Evolutionary conservation across 1,140 invertebrate species (phyloP).

Genomic region (Sitophilus oryzae): DNA sequence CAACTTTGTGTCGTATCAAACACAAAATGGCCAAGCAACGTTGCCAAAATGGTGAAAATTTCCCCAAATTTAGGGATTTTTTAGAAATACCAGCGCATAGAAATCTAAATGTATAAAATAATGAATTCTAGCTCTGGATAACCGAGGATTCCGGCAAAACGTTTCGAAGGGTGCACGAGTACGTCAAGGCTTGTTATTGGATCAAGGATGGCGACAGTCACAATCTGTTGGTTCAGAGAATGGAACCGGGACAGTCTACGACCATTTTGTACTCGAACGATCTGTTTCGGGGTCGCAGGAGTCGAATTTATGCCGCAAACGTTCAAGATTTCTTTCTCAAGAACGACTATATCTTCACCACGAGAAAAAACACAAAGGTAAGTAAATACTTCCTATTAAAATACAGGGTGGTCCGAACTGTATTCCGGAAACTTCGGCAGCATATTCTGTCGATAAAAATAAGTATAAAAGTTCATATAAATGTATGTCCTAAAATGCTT

Average conservation of each 20-base stretch:
- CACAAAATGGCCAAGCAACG: not conserved
- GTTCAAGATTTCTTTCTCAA: conserved; percentile 77
- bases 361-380: conserved; percentile 52
- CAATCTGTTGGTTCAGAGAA: conserved; percentile 64
- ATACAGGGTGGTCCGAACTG: too few species aligned
- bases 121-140: conserved; percentile 68
- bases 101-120: too few species aligned
- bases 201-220: conserved; percentile 43
- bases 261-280: conserved; percentile 53
- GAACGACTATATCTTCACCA: conserved; percentile 81
- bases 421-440: too few species aligned
- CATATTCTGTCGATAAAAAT: too few species aligned
- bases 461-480: too few species aligned
- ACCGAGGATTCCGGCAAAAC: conserved; percentile 67
- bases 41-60: too few species aligned
- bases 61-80: too few species aligned
- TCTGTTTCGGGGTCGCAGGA: conserved; percentile 43
- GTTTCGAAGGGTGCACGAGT: conserved; percentile 62
- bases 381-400: too few species aligned
- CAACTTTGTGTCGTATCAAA: not conserved
- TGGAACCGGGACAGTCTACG: conserved; percentile 55
- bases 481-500: too few species aligned
- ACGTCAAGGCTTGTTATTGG: conserved; percentile 75
- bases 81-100: too few species aligned
- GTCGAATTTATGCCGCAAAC: conserved; percentile 55